A percentile compares a stretch with the other conserved stretches of the same genome.
These are phyloP conservation scores for Euspilapteryx auroguttella DNA, from an alignment of 2,888 invertebrate genomes.

Conservation along the genomic window DNA sequence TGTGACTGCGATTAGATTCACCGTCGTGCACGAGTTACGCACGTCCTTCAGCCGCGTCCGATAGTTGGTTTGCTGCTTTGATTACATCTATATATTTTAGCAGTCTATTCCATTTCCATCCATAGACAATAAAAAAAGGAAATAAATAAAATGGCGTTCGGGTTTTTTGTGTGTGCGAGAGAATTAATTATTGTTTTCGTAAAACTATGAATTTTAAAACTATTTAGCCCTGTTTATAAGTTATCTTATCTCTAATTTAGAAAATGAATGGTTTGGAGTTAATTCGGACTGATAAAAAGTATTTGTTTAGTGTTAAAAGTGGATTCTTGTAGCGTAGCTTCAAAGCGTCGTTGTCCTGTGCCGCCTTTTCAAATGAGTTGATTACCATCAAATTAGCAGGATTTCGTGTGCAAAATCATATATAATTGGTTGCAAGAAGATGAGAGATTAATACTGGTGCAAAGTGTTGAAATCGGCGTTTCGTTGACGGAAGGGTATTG, in stretches of 20 bases:
- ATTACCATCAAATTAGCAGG: constrained; percentile 27
- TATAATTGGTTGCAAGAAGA: constrained; percentile 17
- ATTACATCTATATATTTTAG: too few relatives aligned
- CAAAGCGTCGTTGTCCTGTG: constrained; percentile 41
- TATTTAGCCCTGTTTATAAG: too few relatives aligned
- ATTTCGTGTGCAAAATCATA: constrained; percentile 16
- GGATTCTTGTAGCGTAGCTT: constrained; percentile 2
- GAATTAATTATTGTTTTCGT: constrained; percentile 50
- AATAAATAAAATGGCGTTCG: constrained; percentile 60
- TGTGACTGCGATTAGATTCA: too few relatives aligned
- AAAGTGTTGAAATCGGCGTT: constrained; percentile 26
- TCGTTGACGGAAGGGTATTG: constrained; percentile 32
- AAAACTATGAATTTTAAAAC: constrained; percentile 7
- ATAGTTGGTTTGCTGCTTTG: too few relatives aligned
- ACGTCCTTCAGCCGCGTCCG: too few relatives aligned
- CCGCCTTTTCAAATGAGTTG: constrained; percentile 42
- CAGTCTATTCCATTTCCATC: too few relatives aligned
- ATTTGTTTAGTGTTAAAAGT: too few relatives aligned
- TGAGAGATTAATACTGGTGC: too few relatives aligned
- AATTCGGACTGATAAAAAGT: too few relatives aligned
- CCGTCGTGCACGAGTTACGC: too few relatives aligned
- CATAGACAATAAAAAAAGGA: constrained; percentile 19
- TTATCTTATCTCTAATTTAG: too few relatives aligned
- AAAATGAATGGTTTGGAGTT: too few relatives aligned
- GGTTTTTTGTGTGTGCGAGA: constrained; percentile 59